These are phyloP conservation scores for Idris sp. DNA, from an alignment of 1,140 invertebrate species.

Conservation along the genomic window DNA sequence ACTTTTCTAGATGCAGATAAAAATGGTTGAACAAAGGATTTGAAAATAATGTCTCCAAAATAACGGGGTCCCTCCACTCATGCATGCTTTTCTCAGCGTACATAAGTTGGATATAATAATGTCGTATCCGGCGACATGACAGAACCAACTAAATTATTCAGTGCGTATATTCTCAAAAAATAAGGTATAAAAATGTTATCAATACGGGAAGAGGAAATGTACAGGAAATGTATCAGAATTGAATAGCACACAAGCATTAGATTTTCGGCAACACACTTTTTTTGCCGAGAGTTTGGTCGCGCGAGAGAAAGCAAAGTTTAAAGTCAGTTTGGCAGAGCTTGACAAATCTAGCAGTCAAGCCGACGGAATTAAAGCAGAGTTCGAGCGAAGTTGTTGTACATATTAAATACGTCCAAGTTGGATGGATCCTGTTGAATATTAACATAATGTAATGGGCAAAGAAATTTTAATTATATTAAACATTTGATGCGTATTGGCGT, in stretches of 20 bases:
- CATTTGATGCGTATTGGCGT: conserved; percentile 46
- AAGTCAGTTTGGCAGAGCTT: conserved; percentile 39
- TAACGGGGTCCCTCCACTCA: no score
- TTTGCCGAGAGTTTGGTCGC: not conserved
- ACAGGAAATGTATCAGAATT: conserved; percentile 33
- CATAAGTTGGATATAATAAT: not conserved
- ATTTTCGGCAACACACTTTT: conserved; percentile 14
- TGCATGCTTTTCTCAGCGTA: no score
- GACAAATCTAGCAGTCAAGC: conserved; percentile 43
- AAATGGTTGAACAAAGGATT: no score
- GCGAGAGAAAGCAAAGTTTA: conserved; percentile 28
- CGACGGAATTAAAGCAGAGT: conserved; percentile 32
- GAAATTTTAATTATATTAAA: conserved; percentile 55
- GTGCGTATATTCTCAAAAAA: conserved; percentile 36
- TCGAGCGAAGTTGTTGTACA: conserved; percentile 39
- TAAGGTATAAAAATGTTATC: conserved; percentile 30
- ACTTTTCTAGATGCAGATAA: no score
- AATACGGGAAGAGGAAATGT: conserved; percentile 30
- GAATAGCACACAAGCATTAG: conserved; percentile 28
- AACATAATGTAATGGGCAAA: conserved; percentile 49
- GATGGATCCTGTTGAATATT: conserved; percentile 39
- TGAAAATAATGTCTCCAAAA: no score
- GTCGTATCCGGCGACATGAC: conserved; percentile 3
- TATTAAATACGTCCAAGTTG: conserved; percentile 43
- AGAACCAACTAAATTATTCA: conserved; percentile 40